A percentile compares a stretch with the other conserved stretches of the same genome.
These are phyloP conservation scores for Polia nebulosa DNA, from an alignment of 2,888 invertebrate genomes.

Conservation along the genomic window DNA sequence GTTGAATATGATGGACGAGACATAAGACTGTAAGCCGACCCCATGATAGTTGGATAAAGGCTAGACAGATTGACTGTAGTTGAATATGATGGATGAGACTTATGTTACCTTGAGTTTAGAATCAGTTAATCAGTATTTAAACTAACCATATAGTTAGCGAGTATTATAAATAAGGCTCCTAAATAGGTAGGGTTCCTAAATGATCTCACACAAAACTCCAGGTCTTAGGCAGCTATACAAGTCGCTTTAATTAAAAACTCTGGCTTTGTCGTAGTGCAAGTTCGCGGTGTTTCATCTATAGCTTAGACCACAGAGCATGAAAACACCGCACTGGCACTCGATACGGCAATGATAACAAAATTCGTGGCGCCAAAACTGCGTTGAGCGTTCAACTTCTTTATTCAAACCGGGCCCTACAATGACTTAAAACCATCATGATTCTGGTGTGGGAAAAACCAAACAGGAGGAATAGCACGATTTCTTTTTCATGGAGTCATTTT, in stretches of 20 bases:
- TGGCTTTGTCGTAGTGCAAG: conserved; percentile 76
- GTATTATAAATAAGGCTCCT: too few relatives aligned
- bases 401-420: too few relatives aligned
- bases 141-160: too few relatives aligned
- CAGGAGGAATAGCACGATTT: background rate
- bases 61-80: too few relatives aligned
- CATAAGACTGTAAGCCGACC: too few relatives aligned
- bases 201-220: conserved; percentile 43
- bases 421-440: background rate
- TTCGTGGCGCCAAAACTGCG: background rate
- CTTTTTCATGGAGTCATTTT: background rate
- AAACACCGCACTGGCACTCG: background rate
- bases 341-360: background rate
- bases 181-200: conserved; percentile 26
- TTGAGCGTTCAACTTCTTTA: background rate
- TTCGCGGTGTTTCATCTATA: conserved; percentile 75
- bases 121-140: too few relatives aligned
- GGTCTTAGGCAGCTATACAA: conserved; percentile 59
- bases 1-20: too few relatives aligned
- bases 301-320: conserved; percentile 61
- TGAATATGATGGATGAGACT: too few relatives aligned
- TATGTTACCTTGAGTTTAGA: too few relatives aligned
- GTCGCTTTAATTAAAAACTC: conserved; percentile 85
- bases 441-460: background rate
- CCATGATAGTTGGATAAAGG: too few relatives aligned